Percentiles rank a stretch among this genome's conserved stretches.
phyloP scores from a whole-genome alignment of 2,888 invertebrate genomes.

The Oscheius sp. region DNA sequence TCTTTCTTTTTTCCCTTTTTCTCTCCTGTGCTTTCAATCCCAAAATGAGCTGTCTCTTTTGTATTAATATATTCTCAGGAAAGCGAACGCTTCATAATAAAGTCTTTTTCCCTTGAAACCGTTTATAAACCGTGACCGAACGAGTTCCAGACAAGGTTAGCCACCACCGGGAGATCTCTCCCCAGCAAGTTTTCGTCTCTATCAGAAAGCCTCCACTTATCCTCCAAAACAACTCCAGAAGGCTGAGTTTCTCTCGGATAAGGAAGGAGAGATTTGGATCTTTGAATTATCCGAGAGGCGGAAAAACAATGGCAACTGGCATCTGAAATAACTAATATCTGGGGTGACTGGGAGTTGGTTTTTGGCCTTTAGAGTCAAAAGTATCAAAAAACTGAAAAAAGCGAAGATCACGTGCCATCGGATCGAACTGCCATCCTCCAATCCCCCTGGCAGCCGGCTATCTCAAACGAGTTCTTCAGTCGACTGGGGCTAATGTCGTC shows the following conservation, averaged over 20 bases:
- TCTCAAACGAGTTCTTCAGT: background rate
- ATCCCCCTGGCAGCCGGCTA: background rate
- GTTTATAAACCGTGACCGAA: background rate
- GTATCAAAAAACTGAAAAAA: too few species aligned
- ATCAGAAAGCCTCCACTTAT: background rate
- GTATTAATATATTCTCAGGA: constrained; percentile 8
- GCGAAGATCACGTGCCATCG: background rate
- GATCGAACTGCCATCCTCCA: background rate
- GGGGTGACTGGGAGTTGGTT: too few species aligned
- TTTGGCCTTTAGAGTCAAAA: too few species aligned
- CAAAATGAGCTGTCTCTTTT: constrained; percentile 15
- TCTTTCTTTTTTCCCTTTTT: background rate
- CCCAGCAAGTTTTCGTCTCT: background rate
- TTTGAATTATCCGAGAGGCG: too few species aligned
- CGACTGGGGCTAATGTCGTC: background rate
- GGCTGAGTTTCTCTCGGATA: too few species aligned
- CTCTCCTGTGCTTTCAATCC: constrained; percentile 22
- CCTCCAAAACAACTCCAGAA: too few species aligned
- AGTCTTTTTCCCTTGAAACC: background rate
- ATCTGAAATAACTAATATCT: too few species aligned
- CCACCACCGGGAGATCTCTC: background rate
- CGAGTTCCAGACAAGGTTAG: too few species aligned
- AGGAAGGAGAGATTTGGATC: too few species aligned
- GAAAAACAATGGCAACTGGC: too few species aligned
- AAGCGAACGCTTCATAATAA: background rate